Evolutionary conservation across 1,140 invertebrate genomes (phyloP).

Genomic region (Tetragonula clypearis): DNA sequence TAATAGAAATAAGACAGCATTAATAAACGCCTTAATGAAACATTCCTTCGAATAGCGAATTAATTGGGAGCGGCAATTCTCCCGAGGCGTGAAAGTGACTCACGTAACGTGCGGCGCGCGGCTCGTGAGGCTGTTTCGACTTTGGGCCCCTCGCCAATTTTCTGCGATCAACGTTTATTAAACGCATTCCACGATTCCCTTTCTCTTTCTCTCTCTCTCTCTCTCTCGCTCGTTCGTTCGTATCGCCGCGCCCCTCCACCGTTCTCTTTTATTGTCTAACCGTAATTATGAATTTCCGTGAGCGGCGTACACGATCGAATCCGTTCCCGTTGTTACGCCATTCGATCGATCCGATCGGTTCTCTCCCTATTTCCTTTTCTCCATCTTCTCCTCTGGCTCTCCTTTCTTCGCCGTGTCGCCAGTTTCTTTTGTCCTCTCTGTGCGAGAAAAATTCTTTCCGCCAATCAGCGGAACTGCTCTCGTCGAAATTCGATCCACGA

Average conservation of each 20-base stretch:
- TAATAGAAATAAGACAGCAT: slow-evolving; percentile 77
- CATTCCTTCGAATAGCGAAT: slow-evolving; percentile 73
- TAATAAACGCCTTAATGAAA: slow-evolving; percentile 76
- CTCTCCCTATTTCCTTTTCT: background rate
- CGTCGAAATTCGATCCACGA: slow-evolving; percentile 20
- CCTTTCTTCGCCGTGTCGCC: too few species aligned
- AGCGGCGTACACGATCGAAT: slow-evolving; percentile 41
- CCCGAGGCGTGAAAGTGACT: slow-evolving; percentile 70
- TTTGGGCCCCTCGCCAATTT: slow-evolving; percentile 59
- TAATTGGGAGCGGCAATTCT: slow-evolving; percentile 72
- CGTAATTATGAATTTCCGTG: slow-evolving; percentile 54
- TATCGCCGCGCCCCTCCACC: too few species aligned
- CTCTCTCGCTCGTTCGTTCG: background rate
- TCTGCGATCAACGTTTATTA: slow-evolving; percentile 66
- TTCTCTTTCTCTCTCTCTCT: too few species aligned
- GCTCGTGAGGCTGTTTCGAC: slow-evolving; percentile 53
- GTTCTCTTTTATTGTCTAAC: slow-evolving; percentile 46
- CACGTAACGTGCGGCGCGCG: slow-evolving; percentile 47
- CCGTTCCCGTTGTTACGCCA: slow-evolving; percentile 12
- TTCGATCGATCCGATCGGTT: slow-evolving; percentile 31
- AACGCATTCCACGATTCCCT: slow-evolving; percentile 59
- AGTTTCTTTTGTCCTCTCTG: too few species aligned
- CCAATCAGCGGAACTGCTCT: background rate
- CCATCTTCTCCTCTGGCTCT: too few species aligned
- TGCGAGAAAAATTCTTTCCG: background rate